phyloP scores from a whole-genome alignment of 92 coral and sea anemone species.

The Heliopora coerulea region DNA sequence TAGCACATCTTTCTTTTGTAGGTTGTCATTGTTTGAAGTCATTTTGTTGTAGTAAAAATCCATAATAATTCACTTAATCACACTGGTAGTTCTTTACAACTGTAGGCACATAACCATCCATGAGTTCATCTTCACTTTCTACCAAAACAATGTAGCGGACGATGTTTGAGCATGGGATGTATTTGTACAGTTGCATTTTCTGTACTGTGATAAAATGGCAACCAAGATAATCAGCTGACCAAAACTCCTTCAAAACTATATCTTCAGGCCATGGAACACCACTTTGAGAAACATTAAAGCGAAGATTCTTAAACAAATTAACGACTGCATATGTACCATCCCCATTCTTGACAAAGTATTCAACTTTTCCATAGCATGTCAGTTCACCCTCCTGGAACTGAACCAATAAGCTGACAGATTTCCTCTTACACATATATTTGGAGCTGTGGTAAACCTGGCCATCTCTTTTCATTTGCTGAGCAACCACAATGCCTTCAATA shows the following conservation, averaged over 20 bases:
- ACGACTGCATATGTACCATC: constrained; percentile 55
- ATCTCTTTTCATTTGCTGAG: constrained; percentile 4
- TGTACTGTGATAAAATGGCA: constrained; percentile 45
- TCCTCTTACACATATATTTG: constrained; percentile 48
- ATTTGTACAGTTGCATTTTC: constrained; percentile 44
- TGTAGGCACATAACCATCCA: constrained; percentile 61
- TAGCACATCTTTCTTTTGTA: too few relatives aligned
- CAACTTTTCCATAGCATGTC: constrained; percentile 52
- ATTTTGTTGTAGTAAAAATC: too few relatives aligned
- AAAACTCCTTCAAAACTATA: constrained; percentile 43
- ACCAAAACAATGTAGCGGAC: constrained; percentile 50
- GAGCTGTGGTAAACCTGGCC: constrained; percentile 60
- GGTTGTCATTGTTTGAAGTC: too few relatives aligned
- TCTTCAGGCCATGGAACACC: constrained; percentile 53
- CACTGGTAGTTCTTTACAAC: constrained; percentile 69
- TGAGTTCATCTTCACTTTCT: constrained; percentile 41
- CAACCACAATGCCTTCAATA: too few relatives aligned
- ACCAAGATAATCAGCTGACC: constrained; percentile 44
- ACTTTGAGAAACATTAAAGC: constrained; percentile 47
- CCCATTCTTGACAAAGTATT: constrained; percentile 48
- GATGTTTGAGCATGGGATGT: constrained; percentile 48
- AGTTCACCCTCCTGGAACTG: constrained; percentile 13
- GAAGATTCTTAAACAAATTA: constrained; percentile 41
- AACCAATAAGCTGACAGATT: constrained; percentile 61
- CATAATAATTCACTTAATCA: constrained; percentile 57